Evolutionary conservation across 2,797 vertebrate genomes (phyloP), one percentile per base, ranked within the genome.

Genomic region (Cheirogaleus major): DNA sequence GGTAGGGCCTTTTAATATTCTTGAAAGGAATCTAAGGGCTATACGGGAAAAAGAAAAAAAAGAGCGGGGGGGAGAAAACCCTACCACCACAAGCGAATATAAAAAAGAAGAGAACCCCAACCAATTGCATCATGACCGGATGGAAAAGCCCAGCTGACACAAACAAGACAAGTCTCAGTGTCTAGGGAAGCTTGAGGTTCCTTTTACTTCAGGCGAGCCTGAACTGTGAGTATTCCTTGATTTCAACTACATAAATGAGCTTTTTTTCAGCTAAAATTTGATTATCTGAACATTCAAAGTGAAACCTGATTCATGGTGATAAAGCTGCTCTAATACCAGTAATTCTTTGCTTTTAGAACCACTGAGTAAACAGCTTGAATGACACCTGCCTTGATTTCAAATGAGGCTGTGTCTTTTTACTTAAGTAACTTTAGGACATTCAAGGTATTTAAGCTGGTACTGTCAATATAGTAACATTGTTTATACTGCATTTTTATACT

Each of bases 181-280:
- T 96, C 0, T 95, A 97, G 93, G 98, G 97, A 97, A 98, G 97
- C 83, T 96, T 95, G 85, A 83, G 82, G 94, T 97, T 94, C 59
- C 92, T 93, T 82, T 73, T 70, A 91, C 86, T 95, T 72, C 88
- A 96, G 96, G 79, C 97, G 93, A 93, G 61, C 20, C 95, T 85
- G 92, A 96, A 98, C 97, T 97, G 98, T 99, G 97, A 99, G 98
- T 98, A 96, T 35, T 61, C 92, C 94, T 97, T 76, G 57, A 92
- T 81, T 84, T 79, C 72, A 93, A 35, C 38, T 83, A 45, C 63
- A 89, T 89, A 80, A 91, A 76, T 65, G 20, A 70, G 61, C 27
- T 20, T 80, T 63, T 63, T 90, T 95, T 92, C 50, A 65, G 45
- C 73, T 89, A 91, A 88, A 87, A 55, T 92, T 55, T 63, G 38